Evolutionary conservation across 2,888 invertebrate species (phyloP).

Genomic region (Eurytoma californica): DNA sequence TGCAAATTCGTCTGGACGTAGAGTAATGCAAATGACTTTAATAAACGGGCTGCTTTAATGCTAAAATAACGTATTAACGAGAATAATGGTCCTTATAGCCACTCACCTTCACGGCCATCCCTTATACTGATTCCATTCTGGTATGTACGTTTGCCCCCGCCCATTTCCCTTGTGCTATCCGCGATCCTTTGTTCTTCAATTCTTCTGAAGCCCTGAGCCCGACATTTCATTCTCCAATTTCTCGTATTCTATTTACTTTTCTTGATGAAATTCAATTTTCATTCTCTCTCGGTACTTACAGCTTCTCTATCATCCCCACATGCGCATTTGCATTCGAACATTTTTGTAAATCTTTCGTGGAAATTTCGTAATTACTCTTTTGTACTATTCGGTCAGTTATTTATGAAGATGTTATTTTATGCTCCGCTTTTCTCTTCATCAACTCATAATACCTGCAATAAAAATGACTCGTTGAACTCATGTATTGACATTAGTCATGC

Average conservation of each 20-base stretch:
- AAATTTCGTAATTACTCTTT: no score
- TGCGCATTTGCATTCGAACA: not conserved
- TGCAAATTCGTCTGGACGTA: no score
- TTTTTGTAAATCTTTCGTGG: no score
- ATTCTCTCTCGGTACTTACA: conserved; percentile 6
- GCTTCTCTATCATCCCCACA: conserved; percentile 2
- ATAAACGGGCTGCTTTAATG: conserved; percentile 61
- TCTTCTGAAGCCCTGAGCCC: conserved; percentile 20
- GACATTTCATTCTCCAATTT: conserved; percentile 25
- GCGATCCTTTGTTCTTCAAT: conserved; percentile 35
- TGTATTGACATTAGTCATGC: no score
- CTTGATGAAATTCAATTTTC: conserved; percentile 38
- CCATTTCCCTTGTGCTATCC: conserved; percentile 16
- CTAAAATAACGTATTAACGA: conserved; percentile 64
- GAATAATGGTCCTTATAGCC: conserved; percentile 59
- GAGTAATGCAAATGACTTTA: conserved; percentile 62
- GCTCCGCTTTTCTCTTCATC: no score
- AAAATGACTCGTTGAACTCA: no score
- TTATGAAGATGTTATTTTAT: no score
- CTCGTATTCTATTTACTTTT: conserved; percentile 34
- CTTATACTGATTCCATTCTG: conserved; percentile 28
- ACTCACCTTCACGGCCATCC: conserved; percentile 5
- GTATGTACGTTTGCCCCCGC: conserved; percentile 6
- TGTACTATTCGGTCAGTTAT: no score
- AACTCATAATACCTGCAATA: no score